These are phyloP conservation scores for Meloidogyne floridensis DNA, from an alignment of 1,140 invertebrate genomes.

Conservation along the genomic window DNA sequence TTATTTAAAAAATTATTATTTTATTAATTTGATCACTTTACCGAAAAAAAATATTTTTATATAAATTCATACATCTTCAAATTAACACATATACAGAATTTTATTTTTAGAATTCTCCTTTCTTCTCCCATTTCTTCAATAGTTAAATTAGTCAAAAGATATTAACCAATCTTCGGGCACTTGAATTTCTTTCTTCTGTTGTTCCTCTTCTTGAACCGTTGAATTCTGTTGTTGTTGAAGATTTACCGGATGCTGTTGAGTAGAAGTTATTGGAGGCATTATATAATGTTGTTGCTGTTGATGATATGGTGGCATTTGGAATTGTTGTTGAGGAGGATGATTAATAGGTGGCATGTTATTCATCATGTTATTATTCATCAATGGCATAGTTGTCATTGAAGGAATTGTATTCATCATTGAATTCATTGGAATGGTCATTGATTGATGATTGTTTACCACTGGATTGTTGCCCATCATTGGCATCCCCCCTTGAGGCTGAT, in stretches of 20 bases:
- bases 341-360: slow-evolving; percentile 11
- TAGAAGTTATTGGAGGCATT: not conserved
- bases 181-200: slow-evolving; percentile 23
- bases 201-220: not conserved
- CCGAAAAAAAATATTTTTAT: too few relatives aligned
- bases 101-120: too few relatives aligned
- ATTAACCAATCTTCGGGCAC: slow-evolving; percentile 39
- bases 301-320: not conserved
- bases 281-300: slow-evolving; percentile 17
- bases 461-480: not conserved
- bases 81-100: too few relatives aligned
- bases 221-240: slow-evolving; percentile 16
- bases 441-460: not conserved
- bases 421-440: too few relatives aligned
- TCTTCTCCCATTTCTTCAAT: not conserved
- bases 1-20: too few relatives aligned
- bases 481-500: not conserved
- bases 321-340: slow-evolving; percentile 21
- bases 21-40: too few relatives aligned
- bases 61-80: too few relatives aligned
- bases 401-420: not conserved
- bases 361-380: not conserved
- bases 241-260: not conserved
- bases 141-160: slow-evolving; percentile 35
- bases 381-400: not conserved